Evolutionary conservation across 2,797 vertebrate genomes (phyloP).

Genomic region (Poecilia velifera): DNA sequence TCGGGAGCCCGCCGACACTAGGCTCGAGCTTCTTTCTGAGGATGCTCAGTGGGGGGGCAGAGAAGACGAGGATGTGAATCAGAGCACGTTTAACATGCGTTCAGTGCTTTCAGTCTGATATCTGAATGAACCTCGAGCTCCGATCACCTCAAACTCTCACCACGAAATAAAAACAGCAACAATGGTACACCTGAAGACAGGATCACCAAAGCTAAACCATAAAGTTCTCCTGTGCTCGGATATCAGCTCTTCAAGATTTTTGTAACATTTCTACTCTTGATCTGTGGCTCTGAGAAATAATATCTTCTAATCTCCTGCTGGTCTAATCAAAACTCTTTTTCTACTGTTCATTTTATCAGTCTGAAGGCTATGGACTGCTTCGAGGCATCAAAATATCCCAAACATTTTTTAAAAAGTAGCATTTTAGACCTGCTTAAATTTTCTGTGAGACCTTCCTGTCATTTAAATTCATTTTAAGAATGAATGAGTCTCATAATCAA

Average conservation of each 20-base stretch:
- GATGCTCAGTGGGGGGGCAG: conserved; percentile 38
- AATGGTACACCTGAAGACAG: background rate
- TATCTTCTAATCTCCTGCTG: background rate
- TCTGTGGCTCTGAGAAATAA: background rate
- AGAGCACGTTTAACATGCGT: conserved; percentile 35
- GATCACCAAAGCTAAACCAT: background rate
- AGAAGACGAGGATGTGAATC: conserved; percentile 33
- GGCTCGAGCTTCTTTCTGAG: conserved; percentile 31
- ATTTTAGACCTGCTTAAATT: background rate
- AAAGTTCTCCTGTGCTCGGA: background rate
- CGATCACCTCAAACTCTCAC: conserved; percentile 31
- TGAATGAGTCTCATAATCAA: too few species aligned
- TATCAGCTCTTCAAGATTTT: background rate
- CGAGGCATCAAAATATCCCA: background rate
- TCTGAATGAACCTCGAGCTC: conserved; percentile 34
- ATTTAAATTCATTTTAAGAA: background rate
- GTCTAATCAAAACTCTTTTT: background rate
- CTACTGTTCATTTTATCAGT: background rate
- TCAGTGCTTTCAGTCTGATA: conserved; percentile 31
- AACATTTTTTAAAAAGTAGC: background rate
- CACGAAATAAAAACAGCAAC: conserved; percentile 20
- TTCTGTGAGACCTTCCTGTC: background rate
- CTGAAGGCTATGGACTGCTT: background rate
- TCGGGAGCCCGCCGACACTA: conserved; percentile 20
- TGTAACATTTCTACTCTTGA: background rate